A percentile compares a stretch with the other conserved stretches of the same genome.
phyloP scores from a whole-genome alignment of 2,797 vertebrate species.

The Syngnathus rostellatus region DNA sequence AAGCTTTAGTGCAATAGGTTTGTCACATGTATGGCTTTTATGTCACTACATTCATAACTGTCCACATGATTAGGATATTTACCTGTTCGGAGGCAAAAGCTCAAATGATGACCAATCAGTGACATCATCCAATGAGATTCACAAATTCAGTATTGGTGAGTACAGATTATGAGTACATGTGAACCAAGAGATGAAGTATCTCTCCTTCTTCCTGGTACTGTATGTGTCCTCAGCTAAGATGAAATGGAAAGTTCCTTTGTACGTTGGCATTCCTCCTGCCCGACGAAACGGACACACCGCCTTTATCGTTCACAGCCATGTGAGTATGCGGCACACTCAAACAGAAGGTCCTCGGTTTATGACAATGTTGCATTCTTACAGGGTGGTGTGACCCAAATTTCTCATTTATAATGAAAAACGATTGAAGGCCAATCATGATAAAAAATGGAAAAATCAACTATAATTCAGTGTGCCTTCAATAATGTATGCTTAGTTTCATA shows the following conservation, averaged over 20 bases:
- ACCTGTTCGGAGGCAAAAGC: slow-evolving; percentile 64
- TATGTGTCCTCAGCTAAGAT: slow-evolving; percentile 57
- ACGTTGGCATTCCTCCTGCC: slow-evolving; percentile 65
- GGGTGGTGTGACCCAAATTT: no score
- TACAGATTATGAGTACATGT: not conserved
- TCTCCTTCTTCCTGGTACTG: not conserved
- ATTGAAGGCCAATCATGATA: not conserved
- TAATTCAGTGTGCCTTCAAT: not conserved
- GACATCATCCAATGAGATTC: slow-evolving; percentile 63
- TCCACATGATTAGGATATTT: slow-evolving; percentile 60
- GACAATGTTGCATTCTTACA: no score
- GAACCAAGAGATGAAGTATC: not conserved
- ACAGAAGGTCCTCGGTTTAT: no score
- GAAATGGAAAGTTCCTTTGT: slow-evolving; percentile 76
- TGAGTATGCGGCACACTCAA: slow-evolving; percentile 25
- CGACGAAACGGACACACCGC: slow-evolving; percentile 61
- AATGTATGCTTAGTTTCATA: not conserved
- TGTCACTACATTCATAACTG: not conserved
- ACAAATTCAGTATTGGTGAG: slow-evolving; percentile 71
- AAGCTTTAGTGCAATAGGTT: not conserved
- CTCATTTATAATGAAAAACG: not conserved
- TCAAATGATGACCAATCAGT: slow-evolving; percentile 37
- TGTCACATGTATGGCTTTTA: not conserved
- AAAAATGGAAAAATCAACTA: not conserved
- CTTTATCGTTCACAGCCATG: slow-evolving; percentile 72